Conservation (phyloP, 2,797 vertebrate species). For the Ispidina lecontei region DNA sequence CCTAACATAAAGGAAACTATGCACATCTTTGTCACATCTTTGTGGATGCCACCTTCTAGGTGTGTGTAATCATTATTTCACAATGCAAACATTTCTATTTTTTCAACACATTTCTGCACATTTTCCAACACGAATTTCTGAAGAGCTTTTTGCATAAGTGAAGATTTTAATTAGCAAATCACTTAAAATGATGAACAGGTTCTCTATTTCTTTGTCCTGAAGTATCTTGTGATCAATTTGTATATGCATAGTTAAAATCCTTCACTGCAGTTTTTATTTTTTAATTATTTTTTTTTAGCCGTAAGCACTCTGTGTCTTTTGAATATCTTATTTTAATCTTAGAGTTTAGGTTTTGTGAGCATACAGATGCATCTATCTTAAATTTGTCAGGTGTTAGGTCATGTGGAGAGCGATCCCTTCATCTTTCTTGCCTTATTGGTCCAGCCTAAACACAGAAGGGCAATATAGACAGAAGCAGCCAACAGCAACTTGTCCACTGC, state of each 20-base stretch:
- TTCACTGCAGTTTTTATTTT: not conserved
- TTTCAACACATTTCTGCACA: not conserved
- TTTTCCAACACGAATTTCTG: not conserved
- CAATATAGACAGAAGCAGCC: not conserved
- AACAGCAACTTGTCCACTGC: not conserved
- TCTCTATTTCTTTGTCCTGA: not conserved
- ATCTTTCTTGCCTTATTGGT: not conserved
- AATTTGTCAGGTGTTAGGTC: not conserved
- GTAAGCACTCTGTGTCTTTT: not conserved
- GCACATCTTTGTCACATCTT: too few species aligned
- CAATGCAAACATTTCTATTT: not conserved
- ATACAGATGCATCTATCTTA: not conserved
- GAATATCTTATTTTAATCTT: not conserved
- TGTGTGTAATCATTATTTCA: not conserved
- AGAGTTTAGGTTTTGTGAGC: not conserved
- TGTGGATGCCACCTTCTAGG: not conserved
- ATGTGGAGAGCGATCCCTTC: not conserved
- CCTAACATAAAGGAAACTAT: not conserved
- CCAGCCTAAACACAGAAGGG: not conserved
- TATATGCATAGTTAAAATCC: not conserved
- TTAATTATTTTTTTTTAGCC: not conserved
- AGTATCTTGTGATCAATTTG: not conserved
- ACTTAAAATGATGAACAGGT: not conserved
- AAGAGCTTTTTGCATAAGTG: not conserved
- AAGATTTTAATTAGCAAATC: not conserved